Base-by-base conservation (phyloP, 2,888 invertebrate species). In the Leptinotarsa juncta region DNA sequence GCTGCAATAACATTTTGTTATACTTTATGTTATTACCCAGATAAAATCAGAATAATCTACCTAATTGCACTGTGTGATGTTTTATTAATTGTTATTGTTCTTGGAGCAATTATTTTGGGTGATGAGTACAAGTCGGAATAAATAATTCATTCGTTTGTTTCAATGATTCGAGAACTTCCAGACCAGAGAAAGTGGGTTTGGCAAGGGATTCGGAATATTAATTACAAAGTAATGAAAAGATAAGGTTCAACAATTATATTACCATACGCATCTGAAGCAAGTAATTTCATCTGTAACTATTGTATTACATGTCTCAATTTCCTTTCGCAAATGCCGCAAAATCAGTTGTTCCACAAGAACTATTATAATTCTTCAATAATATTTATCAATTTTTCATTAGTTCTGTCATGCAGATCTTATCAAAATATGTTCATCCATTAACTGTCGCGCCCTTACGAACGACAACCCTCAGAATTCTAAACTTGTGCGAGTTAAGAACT, bases 71-170 rank as follows among this genome's bases (percentile, higher is more conserved):
- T 70, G 20, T 72, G 74, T 71, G 70, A 73, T 72, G 77, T 73
- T 78, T 79, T 74, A 79, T 78, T 80, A 79, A 80, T 79, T 80
- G 70, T 77, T 77, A 76, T 77, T 73, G 77, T 77, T 73, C 74
- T 72, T 77, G 70, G 60, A 69, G 72, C 51, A 75, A 76, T 70
- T 70, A 74, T 70, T 66, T 72, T 75, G 72, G 70, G 72, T 66
- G 20, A 74, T 67, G 65, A 74, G 32, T 32, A 32, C 7, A 32
- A 32, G 23, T 53, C 55, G 57, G 26, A 60, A 60, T 60, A 26
- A 20, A 60, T 60, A 23, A 60, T 60, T 60, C 60, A 60, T 60
- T 60, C 60, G 5, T 12, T 10, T n/a, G 53, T 53, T 53, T 53
- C 18, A 18, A 12, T 53, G 53, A 53, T 53, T 53, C 53, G 16